Evolutionary conservation across 1,140 invertebrate genomes (phyloP).

Genomic region (Oncopodura yosiiana): DNA sequence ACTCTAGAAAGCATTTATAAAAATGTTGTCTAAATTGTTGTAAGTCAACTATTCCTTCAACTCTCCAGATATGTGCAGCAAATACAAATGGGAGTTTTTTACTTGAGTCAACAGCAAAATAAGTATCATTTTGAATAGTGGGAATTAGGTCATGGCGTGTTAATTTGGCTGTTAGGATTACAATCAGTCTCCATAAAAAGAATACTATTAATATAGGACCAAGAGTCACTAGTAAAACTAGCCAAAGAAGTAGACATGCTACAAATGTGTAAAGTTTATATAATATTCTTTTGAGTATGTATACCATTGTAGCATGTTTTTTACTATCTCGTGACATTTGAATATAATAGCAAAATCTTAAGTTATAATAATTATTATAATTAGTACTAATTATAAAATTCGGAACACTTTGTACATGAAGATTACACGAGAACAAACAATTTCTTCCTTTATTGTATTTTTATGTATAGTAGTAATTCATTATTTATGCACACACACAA

Average conservation of each 20-base stretch:
- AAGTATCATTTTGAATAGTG: slow-evolving; percentile 19
- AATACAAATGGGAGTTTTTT: slow-evolving; percentile 15
- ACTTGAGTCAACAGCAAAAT: slow-evolving; percentile 12
- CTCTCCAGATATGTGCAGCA: slow-evolving; percentile 22
- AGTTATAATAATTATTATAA: too few relatives aligned
- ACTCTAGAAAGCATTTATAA: slow-evolving; percentile 8
- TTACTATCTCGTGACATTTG: too few relatives aligned
- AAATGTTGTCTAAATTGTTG: slow-evolving; percentile 14
- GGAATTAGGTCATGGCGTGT: background rate
- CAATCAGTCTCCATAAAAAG: slow-evolving; percentile 6
- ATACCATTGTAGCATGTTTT: too few relatives aligned
- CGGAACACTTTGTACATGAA: too few relatives aligned
- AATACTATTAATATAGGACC: slow-evolving; percentile 9
- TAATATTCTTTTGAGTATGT: too few relatives aligned
- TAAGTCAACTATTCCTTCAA: slow-evolving; percentile 11
- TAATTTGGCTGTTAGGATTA: background rate
- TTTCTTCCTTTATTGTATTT: too few relatives aligned
- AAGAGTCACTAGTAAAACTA: background rate
- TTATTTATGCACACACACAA: too few relatives aligned
- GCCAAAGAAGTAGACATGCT: slow-evolving; percentile 15
- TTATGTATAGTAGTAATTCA: too few relatives aligned
- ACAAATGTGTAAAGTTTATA: too few relatives aligned
- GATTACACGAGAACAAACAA: too few relatives aligned
- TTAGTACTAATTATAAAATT: too few relatives aligned
- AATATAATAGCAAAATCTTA: too few relatives aligned